A percentile compares a stretch with the other conserved stretches of the same genome.
phyloP scores from a whole-genome alignment of 1,140 invertebrate species.

The Hylyphantes graminicola region DNA sequence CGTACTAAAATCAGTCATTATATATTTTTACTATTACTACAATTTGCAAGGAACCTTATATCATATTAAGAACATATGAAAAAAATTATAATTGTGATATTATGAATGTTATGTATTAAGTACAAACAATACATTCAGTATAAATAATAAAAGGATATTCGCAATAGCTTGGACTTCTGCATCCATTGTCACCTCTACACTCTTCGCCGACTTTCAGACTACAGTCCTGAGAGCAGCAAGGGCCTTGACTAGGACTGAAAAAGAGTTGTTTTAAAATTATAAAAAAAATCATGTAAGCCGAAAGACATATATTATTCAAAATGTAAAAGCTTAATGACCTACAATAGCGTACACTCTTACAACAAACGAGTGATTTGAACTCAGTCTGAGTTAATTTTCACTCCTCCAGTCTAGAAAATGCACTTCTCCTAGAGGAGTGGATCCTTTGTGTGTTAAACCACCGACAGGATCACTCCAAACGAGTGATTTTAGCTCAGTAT shows the following conservation, averaged over 20 bases:
- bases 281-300: not conserved
- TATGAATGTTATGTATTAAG: not conserved
- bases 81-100: not conserved
- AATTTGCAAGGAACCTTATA: not conserved
- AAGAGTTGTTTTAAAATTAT: conserved; percentile 9
- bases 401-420: too few relatives aligned
- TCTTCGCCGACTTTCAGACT: conserved; percentile 85
- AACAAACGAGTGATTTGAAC: too few relatives aligned
- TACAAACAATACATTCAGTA: not conserved
- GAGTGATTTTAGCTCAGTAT: too few relatives aligned
- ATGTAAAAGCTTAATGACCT: not conserved
- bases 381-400: too few relatives aligned
- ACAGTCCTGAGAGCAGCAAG: conserved; percentile 93
- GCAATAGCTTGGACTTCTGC: conserved; percentile 89
- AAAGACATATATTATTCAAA: not conserved
- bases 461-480: too few relatives aligned
- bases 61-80: not conserved
- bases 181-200: conserved; percentile 94
- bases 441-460: too few relatives aligned
- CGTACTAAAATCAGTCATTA: too few relatives aligned
- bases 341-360: too few relatives aligned
- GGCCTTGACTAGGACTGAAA: conserved; percentile 76
- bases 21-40: too few relatives aligned
- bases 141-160: conserved; percentile 69
- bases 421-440: too few relatives aligned